phyloP scores from a whole-genome alignment of 2,113 vertebrate species.

The Oncorhynchus gorbuscha region DNA sequence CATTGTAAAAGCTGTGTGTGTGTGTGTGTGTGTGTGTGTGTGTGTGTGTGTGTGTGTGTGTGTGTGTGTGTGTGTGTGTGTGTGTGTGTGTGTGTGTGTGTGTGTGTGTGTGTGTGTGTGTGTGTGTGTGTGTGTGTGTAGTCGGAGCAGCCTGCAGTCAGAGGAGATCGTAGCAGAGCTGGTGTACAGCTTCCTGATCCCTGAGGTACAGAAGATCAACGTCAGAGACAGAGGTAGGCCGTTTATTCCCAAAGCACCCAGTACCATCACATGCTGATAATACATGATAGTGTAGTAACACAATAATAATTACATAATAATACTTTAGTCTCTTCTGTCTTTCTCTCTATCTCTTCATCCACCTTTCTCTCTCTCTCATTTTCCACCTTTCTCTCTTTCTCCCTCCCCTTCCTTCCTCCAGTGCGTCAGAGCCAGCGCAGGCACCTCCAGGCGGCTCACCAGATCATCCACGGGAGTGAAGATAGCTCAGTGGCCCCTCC shows the following conservation, averaged over 20 bases:
- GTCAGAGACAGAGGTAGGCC: constrained; percentile 84
- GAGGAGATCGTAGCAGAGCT: constrained; percentile 93
- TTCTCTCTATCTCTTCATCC: background rate
- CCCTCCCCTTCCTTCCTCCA: constrained; percentile 43
- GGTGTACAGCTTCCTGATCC: constrained; percentile 91
- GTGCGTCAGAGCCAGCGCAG: constrained; percentile 82
- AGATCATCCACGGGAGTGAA: constrained; percentile 69
- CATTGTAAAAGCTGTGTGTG: background rate
- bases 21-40: constrained; percentile 12
- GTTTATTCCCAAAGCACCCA: background rate
- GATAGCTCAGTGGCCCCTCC: constrained; percentile 27
- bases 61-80: background rate
- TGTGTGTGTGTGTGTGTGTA: constrained; percentile 42
- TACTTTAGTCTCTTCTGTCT: background rate
- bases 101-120: background rate
- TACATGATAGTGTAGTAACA: background rate
- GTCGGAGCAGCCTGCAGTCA: constrained; percentile 80
- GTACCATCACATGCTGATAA: background rate
- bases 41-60: background rate
- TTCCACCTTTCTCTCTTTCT: background rate
- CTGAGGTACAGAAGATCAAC: constrained; percentile 81
- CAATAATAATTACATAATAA: background rate
- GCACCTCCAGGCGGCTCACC: constrained; percentile 81
- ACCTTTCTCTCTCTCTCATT: background rate
- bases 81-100: background rate